These are phyloP conservation scores for Gnathonemus echidnorhynchus DNA, from an alignment of 2,113 vertebrate species.

Conservation along the genomic window DNA sequence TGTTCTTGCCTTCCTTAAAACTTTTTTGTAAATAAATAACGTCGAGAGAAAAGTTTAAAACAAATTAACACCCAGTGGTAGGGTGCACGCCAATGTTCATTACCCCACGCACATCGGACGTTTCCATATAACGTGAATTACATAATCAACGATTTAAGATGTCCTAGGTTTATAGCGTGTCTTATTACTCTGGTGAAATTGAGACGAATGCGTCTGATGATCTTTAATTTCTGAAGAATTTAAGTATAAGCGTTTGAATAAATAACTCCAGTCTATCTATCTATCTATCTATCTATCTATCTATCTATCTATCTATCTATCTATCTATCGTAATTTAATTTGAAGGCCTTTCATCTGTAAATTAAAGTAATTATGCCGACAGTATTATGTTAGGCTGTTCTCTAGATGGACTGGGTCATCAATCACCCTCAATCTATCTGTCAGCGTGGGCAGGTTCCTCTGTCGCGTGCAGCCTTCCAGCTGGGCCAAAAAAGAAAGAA, in stretches of 20 bases:
- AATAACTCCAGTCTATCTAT: not conserved
- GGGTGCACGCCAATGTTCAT: not conserved
- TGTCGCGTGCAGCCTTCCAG: slow-evolving; percentile 78
- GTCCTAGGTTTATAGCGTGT: not conserved
- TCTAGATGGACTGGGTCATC: slow-evolving; percentile 78
- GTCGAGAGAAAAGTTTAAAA: not conserved
- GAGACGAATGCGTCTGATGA: not conserved
- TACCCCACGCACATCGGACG: not conserved
- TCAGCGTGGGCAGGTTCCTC: slow-evolving; percentile 80
- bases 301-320: not conserved
- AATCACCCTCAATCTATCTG: slow-evolving; percentile 89
- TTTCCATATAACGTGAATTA: not conserved
- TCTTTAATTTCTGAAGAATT: not conserved
- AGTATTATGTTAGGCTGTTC: slow-evolving; percentile 74
- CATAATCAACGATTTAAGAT: not conserved
- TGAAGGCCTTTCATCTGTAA: slow-evolving; percentile 83
- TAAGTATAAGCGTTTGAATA: not conserved
- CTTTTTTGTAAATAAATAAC: not conserved
- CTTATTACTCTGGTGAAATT: not conserved
- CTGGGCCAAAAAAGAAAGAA: slow-evolving; percentile 70
- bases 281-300: not conserved
- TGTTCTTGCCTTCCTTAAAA: not conserved
- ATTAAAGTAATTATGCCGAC: slow-evolving; percentile 98
- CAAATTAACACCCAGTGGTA: not conserved
- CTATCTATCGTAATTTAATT: slow-evolving; percentile 43